Evolutionary conservation across 1,140 invertebrate genomes (phyloP).

Genomic region (Brachionus rubens): DNA sequence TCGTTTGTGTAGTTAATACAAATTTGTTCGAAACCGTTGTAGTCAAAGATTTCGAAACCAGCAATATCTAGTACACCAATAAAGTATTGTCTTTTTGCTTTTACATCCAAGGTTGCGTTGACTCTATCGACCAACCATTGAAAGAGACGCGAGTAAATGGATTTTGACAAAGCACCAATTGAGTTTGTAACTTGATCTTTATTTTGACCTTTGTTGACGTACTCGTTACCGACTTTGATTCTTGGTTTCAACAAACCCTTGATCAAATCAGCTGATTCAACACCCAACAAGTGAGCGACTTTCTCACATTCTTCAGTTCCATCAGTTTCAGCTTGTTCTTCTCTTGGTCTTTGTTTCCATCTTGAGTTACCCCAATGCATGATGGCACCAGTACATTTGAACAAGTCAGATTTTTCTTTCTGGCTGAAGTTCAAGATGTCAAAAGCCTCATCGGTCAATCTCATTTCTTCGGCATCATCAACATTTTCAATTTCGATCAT

Average conservation of each 20-base stretch:
- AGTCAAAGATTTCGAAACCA: slow-evolving; percentile 99
- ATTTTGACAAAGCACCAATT: slow-evolving; percentile 92
- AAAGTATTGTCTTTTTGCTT: slow-evolving; percentile 94
- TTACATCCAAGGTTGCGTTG: slow-evolving; percentile 96
- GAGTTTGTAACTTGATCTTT: slow-evolving; percentile 88
- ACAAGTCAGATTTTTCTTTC: slow-evolving; percentile 91
- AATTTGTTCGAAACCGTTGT: slow-evolving; percentile 98
- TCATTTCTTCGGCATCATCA: slow-evolving; percentile 92
- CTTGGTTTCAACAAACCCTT: slow-evolving; percentile 65
- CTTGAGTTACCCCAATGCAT: slow-evolving; percentile 99
- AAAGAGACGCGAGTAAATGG: slow-evolving; percentile 93
- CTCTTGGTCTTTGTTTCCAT: slow-evolving; percentile 99
- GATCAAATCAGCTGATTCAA: slow-evolving; percentile 65
- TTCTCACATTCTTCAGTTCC: slow-evolving; percentile 90
- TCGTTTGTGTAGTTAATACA: slow-evolving; percentile 99
- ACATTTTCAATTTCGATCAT: slow-evolving; percentile 90
- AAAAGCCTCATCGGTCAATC: slow-evolving; percentile 90
- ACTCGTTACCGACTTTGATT: slow-evolving; percentile 75
- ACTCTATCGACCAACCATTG: slow-evolving; percentile 94
- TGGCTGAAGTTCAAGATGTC: slow-evolving; percentile 93
- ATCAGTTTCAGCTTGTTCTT: slow-evolving; percentile 98
- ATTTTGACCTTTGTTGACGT: slow-evolving; percentile 96
- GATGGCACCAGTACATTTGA: slow-evolving; percentile 91
- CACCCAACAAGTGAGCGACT: slow-evolving; percentile 78
- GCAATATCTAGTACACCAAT: slow-evolving; percentile 99